Conservation (phyloP, 2,797 vertebrate genomes). For the Phaenicophaeus curvirostris region DNA sequence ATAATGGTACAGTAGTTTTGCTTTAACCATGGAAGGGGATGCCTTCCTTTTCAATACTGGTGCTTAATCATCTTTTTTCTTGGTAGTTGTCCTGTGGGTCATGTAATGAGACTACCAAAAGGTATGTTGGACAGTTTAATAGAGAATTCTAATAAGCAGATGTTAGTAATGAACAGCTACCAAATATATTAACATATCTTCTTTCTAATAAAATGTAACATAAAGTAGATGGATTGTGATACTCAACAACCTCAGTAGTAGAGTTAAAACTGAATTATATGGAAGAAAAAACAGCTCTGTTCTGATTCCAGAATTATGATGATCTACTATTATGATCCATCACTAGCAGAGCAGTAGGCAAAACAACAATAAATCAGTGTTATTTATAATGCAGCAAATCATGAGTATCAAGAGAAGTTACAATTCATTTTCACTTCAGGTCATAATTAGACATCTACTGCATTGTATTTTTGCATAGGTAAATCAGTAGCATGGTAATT, state of each 20-base stretch:
- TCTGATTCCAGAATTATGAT: conserved; percentile 76
- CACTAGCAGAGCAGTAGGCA: conserved; percentile 65
- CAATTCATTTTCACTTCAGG: conserved; percentile 70
- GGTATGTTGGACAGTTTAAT: conserved; percentile 44
- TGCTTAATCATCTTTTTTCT: background rate
- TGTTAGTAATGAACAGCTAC: conserved; percentile 43
- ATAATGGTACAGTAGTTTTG: background rate
- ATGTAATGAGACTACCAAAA: conserved; percentile 11
- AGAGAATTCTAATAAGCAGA: conserved; percentile 29
- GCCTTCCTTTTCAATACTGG: background rate
- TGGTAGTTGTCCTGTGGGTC: background rate
- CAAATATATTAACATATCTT: background rate
- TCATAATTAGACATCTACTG: conserved; percentile 67
- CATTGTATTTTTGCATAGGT: conserved; percentile 58
- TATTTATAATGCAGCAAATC: conserved; percentile 78
- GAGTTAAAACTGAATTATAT: conserved; percentile 71
- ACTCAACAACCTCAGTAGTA: conserved; percentile 16
- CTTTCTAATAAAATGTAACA: conserved; percentile 37
- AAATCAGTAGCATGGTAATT: conserved; percentile 38
- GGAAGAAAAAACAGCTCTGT: conserved; percentile 53
- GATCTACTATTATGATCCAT: conserved; percentile 79
- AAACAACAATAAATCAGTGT: conserved; percentile 76
- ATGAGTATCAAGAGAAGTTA: conserved; percentile 63
- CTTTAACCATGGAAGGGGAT: background rate
- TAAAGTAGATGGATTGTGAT: conserved; percentile 56